A percentile compares a stretch with the other conserved stretches of the same genome.
Conservation (phyloP, 53 echinoderm and acorn worm species). For the Paracentrotus lividus region DNA sequence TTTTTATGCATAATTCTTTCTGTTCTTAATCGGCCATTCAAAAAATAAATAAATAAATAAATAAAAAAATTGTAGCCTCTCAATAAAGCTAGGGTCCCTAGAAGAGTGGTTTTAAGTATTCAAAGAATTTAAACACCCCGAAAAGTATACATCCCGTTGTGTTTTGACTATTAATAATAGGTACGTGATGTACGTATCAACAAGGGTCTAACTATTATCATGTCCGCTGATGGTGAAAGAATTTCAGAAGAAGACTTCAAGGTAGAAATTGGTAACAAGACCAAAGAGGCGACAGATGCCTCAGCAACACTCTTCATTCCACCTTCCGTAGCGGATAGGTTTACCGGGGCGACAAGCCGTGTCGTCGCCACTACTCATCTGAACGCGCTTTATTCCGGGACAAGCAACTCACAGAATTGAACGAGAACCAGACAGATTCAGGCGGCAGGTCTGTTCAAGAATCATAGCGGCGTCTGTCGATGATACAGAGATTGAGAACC, state of each 20-base stretch:
- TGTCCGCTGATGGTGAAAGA: slow-evolving; percentile 29
- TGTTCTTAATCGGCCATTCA: too few species aligned
- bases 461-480: slow-evolving; percentile 29
- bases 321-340: neutral
- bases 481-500: neutral
- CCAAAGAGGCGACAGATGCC: neutral
- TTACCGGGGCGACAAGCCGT: neutral
- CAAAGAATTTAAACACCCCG: too few species aligned
- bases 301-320: neutral
- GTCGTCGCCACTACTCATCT: neutral
- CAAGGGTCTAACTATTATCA: neutral
- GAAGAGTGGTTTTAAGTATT: too few species aligned
- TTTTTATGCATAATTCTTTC: too few species aligned
- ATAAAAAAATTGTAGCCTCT: too few species aligned
- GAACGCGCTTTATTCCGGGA: slow-evolving; percentile 10
- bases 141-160: too few species aligned
- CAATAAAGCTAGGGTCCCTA: too few species aligned
- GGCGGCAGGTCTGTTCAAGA: neutral
- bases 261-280: neutral
- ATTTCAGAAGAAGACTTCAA: slow-evolving; percentile 19
- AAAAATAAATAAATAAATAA: too few species aligned
- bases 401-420: neutral
- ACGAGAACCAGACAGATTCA: neutral
- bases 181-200: slow-evolving; percentile 18
- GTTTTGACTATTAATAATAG: too few species aligned